These are phyloP conservation scores for Emydoidea blandingii DNA, from an alignment of 2,797 vertebrate genomes.

Conservation along the genomic window DNA sequence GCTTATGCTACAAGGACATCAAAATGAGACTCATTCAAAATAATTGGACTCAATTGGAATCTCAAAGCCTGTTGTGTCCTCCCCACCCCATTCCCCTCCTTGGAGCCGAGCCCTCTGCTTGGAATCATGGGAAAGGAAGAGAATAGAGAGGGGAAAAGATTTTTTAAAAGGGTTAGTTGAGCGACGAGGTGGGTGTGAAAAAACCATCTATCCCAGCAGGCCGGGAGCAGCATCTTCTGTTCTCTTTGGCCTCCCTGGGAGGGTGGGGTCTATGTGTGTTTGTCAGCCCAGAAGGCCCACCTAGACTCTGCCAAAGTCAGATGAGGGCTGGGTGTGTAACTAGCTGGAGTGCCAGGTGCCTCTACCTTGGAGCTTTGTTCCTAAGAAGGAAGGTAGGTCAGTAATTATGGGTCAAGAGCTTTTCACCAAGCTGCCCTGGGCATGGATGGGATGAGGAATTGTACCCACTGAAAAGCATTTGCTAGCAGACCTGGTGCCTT, in stretches of 20 bases:
- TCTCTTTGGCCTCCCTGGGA: background rate
- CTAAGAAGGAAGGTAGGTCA: background rate
- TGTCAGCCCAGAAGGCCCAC: background rate
- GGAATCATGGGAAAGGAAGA: background rate
- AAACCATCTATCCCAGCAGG: background rate
- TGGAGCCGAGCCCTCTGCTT: background rate
- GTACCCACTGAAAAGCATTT: background rate
- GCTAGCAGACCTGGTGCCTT: background rate
- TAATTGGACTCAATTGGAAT: conserved; percentile 18
- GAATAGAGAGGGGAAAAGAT: background rate
- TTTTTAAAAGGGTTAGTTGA: background rate
- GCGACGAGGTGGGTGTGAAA: no score
- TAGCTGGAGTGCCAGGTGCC: no score
- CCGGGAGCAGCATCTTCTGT: background rate
- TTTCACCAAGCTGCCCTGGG: background rate
- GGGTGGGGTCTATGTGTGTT: background rate
- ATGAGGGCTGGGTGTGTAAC: background rate
- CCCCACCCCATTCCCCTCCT: background rate
- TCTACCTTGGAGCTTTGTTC: background rate
- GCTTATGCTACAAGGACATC: background rate
- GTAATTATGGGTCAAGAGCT: background rate
- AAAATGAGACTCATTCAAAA: background rate
- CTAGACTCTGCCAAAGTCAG: background rate
- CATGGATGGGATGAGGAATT: background rate
- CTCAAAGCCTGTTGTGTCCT: background rate